Conservation (phyloP, 2,113 vertebrate genomes). For the Rallus limicola region DNA sequence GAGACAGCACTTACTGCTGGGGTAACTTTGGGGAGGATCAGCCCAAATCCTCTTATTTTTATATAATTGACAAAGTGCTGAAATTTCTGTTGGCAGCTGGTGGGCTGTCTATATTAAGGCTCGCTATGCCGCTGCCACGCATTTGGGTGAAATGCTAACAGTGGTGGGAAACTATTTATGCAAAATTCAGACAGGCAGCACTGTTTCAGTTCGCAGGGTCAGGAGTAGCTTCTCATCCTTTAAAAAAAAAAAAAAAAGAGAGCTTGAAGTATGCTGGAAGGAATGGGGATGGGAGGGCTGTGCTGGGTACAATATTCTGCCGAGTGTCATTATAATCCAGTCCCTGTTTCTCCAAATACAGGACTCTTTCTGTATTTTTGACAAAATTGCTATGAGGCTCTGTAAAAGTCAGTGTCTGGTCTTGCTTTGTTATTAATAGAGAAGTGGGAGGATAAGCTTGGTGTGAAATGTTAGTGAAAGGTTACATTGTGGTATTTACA, state of each 20-base stretch:
- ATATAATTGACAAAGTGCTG: slow-evolving; percentile 61
- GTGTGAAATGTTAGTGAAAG: background rate
- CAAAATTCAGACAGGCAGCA: slow-evolving; percentile 29
- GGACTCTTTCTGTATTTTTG: background rate
- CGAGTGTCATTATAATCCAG: background rate
- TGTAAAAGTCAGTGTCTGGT: background rate
- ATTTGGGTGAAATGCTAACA: background rate
- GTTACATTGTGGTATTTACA: background rate
- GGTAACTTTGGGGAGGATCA: background rate
- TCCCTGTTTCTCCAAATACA: background rate
- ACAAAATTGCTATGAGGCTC: background rate
- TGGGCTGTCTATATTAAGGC: slow-evolving; percentile 48
- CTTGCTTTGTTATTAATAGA: background rate
- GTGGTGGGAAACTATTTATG: slow-evolving; percentile 42
- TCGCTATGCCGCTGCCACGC: slow-evolving; percentile 22
- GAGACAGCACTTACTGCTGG: background rate
- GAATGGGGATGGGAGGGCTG: slow-evolving; percentile 30
- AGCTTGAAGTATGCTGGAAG: slow-evolving; percentile 63
- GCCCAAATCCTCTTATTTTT: slow-evolving; percentile 39
- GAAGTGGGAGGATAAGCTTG: background rate
- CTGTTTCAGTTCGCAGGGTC: slow-evolving; percentile 38
- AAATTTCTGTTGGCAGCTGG: slow-evolving; percentile 63
- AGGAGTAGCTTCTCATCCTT: slow-evolving; percentile 34
- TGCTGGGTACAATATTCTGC: background rate
- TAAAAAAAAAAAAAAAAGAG: background rate